Conservation (phyloP, 2,888 invertebrate genomes). For the Odontocerum albicorne region DNA sequence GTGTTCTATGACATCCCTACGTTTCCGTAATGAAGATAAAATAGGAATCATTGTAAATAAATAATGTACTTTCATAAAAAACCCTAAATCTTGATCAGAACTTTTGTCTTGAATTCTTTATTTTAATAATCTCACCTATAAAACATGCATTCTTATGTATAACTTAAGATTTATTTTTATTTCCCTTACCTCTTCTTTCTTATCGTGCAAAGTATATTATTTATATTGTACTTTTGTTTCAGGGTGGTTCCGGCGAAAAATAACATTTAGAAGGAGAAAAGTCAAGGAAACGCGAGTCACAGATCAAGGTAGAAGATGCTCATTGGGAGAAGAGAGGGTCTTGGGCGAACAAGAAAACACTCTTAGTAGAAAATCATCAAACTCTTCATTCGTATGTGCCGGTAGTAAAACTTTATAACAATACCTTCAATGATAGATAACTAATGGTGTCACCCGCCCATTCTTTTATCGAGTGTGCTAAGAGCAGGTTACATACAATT, state of each 20-base stretch:
- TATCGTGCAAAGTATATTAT: too few relatives aligned
- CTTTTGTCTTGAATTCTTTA: too few relatives aligned
- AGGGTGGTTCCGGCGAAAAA: slow-evolving; percentile 60
- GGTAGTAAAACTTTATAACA: slow-evolving; percentile 26
- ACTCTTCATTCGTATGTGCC: slow-evolving; percentile 14
- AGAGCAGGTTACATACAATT: background rate
- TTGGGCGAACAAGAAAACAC: background rate
- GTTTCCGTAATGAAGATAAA: too few relatives aligned
- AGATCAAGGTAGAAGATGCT: slow-evolving; percentile 20
- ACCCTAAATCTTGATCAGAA: too few relatives aligned
- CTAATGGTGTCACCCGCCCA: background rate
- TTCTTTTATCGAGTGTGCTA: background rate
- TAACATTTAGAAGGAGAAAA: slow-evolving; percentile 48
- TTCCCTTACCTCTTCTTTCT: too few relatives aligned
- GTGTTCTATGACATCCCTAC: too few relatives aligned
- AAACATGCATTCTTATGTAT: too few relatives aligned
- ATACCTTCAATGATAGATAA: slow-evolving; percentile 23
- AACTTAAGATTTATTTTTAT: too few relatives aligned
- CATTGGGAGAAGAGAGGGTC: slow-evolving; percentile 8
- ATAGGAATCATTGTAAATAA: too few relatives aligned
- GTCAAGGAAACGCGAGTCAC: slow-evolving; percentile 38
- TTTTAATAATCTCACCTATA: too few relatives aligned
- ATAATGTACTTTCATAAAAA: too few relatives aligned
- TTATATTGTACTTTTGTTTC: slow-evolving; percentile 40
- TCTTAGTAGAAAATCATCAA: slow-evolving; percentile 16